Base-by-base conservation (phyloP, 2,888 invertebrate genomes). In the Liopterus haemorrhoidalis region DNA sequence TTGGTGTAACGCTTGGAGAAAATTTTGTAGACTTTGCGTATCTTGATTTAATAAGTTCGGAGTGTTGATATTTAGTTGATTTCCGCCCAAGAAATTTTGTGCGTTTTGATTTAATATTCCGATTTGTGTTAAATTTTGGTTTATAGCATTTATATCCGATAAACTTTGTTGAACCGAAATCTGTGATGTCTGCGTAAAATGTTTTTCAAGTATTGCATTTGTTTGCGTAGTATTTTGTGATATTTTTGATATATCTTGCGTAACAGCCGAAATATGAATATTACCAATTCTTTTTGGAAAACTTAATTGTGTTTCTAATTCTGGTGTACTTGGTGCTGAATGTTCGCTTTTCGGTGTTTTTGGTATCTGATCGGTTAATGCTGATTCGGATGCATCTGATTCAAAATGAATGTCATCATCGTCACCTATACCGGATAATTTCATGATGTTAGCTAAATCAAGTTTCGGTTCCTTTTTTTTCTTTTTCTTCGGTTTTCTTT, bases 361-460 rank as follows among this genome's bases (percentile, higher is more conserved):
- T 2, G 6, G 21, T 22, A 9, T 6, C 49, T 52, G 21, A 22
- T 46, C 4, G 31, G 19, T 16, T 8, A 27, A 18, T 45, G 57
- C 25, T 35, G 54, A 35, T 42, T 53, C 51, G 2, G 68, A 67
- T 0, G 69, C 61, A 48, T 69, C 69, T 48, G 67, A 66, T 46
- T 69, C 69, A 38, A 69, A 68, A 53, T 72, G 74, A 30, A 77
- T 70, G 51, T 75, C 77, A 52, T 83, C 82, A 49, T 79, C 79
- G 50, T 82, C 82, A 39, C 81, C 81, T 49, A 79, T 81, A 44
- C 50, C 47, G 36, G 82, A 82, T 48, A 82, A 70, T 64, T 82
- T 82, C 78, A 83, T 83, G 25, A 83, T 79, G 65, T 81, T 82
- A 40, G 81, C 82, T 55, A 83, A 71, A 65, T 82, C 82, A 41